Conservation (phyloP, 2,797 vertebrate species). For the Rallus crepitans region DNA sequence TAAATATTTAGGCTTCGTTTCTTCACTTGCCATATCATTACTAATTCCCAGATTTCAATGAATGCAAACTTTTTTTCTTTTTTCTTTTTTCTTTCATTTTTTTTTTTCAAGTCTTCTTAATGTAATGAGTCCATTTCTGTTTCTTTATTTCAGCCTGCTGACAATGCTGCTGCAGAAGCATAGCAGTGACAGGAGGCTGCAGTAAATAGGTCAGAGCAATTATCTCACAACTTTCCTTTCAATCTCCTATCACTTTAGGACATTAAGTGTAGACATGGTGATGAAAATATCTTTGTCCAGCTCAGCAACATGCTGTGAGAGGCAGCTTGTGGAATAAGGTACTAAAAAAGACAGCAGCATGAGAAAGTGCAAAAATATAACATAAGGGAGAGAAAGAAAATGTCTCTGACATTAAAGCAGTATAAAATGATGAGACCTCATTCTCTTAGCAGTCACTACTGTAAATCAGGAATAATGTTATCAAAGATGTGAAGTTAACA, state of each 20-base stretch:
- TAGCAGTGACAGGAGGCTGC: neutral
- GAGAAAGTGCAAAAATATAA: slow-evolving; percentile 28
- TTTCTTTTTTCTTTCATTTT: neutral
- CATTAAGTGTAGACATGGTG: neutral
- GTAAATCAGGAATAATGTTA: neutral
- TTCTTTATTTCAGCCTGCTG: neutral
- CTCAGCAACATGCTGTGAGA: slow-evolving; percentile 44
- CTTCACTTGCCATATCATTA: neutral
- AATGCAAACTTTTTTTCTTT: neutral
- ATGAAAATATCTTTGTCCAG: slow-evolving; percentile 52
- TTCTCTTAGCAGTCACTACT: neutral
- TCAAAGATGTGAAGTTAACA: neutral
- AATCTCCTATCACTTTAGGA: slow-evolving; percentile 19
- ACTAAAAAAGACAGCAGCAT: slow-evolving; percentile 24
- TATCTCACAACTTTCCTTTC: slow-evolving; percentile 37
- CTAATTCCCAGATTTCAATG: neutral
- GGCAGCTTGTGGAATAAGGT: neutral
- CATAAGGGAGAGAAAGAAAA: slow-evolving; percentile 4
- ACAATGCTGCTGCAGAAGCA: neutral
- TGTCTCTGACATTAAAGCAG: neutral
- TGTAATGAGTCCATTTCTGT: neutral
- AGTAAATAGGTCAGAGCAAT: slow-evolving; percentile 56
- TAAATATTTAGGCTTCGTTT: neutral
- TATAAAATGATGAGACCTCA: neutral
- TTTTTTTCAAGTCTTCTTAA: neutral